Evolutionary conservation across 2,113 vertebrate genomes (phyloP).

Genomic region (Halcyon senegalensis): DNA sequence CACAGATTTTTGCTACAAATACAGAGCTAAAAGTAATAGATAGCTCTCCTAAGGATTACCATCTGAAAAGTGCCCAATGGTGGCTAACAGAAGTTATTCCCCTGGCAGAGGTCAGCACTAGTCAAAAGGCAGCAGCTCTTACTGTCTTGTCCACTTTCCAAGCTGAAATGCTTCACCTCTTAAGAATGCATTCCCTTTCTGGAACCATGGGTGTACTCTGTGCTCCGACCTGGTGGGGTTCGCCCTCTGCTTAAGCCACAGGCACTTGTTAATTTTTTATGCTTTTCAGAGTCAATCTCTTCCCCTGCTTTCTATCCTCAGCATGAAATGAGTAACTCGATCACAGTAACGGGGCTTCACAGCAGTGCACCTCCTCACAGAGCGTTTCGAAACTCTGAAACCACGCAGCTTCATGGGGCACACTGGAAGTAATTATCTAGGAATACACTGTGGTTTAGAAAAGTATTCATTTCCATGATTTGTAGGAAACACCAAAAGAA

Average conservation of each 20-base stretch:
- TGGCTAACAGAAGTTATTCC: background rate
- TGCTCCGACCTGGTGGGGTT: background rate
- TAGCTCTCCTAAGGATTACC: background rate
- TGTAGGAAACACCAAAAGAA: slow-evolving; percentile 5
- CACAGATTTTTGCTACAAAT: background rate
- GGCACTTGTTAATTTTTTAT: background rate
- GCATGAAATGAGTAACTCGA: background rate
- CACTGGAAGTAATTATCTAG: background rate
- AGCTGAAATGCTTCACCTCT: slow-evolving; percentile 14
- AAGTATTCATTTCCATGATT: background rate
- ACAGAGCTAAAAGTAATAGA: background rate
- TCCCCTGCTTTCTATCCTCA: background rate
- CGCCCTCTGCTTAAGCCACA: background rate
- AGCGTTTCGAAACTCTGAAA: background rate
- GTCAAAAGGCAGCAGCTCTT: background rate
- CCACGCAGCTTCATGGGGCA: background rate
- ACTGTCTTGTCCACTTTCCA: background rate
- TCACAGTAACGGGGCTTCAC: background rate
- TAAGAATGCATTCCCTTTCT: slow-evolving; percentile 4
- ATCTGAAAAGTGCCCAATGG: background rate
- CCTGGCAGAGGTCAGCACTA: background rate
- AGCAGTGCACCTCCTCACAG: background rate
- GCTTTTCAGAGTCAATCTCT: background rate
- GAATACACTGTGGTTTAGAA: background rate
- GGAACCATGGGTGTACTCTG: background rate